Evolutionary conservation across 1,140 invertebrate species (phyloP).

Genomic region (Wiebesia pumilae): DNA sequence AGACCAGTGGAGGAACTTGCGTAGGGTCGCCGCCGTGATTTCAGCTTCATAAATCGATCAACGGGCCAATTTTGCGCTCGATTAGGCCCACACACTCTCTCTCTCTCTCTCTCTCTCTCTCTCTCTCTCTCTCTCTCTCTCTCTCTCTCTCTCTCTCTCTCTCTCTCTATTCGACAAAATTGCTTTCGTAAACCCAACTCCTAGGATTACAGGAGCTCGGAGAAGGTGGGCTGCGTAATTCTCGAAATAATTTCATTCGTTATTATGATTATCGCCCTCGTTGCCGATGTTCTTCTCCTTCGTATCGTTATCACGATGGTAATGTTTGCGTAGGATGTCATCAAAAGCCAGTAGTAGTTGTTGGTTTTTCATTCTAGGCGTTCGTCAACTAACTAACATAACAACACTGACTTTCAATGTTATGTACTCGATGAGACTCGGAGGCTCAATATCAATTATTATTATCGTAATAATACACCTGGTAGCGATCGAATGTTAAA

Average conservation of each 20-base stretch:
- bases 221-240: slow-evolving; percentile 18
- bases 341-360: no score
- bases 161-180: slow-evolving; percentile 48
- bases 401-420: no score
- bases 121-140: no score
- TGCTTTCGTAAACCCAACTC: slow-evolving; percentile 39
- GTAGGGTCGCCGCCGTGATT: background rate
- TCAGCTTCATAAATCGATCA: slow-evolving; percentile 9
- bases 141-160: no score
- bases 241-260: background rate
- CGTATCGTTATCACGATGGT: background rate
- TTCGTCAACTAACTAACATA: no score
- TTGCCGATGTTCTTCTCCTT: background rate
- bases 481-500: no score
- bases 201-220: slow-evolving; percentile 39
- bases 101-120: no score
- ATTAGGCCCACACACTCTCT: no score
- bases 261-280: background rate
- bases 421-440: no score
- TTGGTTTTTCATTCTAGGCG: background rate
- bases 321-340: background rate
- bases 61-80: slow-evolving; percentile 44
- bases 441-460: no score
- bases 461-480: no score
- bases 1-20: background rate